These are phyloP conservation scores for Verasper variegatus DNA, from an alignment of 2,113 vertebrate species.

Conservation along the genomic window DNA sequence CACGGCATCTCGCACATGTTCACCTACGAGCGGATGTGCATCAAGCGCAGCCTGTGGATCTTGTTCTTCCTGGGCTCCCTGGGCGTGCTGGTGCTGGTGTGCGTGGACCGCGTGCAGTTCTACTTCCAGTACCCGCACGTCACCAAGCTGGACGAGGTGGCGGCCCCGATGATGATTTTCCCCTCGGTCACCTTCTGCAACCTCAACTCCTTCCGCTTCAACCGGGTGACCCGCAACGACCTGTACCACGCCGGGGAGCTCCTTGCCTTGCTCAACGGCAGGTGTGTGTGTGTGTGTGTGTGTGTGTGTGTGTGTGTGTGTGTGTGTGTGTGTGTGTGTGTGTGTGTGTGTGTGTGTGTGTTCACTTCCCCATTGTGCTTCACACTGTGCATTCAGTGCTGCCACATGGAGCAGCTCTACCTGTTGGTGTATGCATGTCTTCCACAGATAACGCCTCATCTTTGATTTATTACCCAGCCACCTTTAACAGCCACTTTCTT, in stretches of 20 bases:
- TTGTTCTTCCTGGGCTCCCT: slow-evolving; percentile 94
- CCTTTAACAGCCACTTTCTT: background rate
- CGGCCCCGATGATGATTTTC: slow-evolving; percentile 89
- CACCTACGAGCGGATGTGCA: slow-evolving; percentile 92
- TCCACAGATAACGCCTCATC: background rate
- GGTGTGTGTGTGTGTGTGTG: slow-evolving; percentile 79
- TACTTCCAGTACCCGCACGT: slow-evolving; percentile 98
- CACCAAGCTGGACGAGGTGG: slow-evolving; percentile 97
- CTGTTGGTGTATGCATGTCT: slow-evolving; percentile 14
- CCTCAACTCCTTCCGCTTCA: slow-evolving; percentile 98
- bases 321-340: too few relatives aligned
- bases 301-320: too few relatives aligned
- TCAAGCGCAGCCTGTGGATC: slow-evolving; percentile 94
- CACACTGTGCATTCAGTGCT: background rate
- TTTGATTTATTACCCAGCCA: background rate
- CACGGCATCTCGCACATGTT: slow-evolving; percentile 99
- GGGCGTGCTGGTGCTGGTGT: slow-evolving; percentile 90
- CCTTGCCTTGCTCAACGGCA: slow-evolving; percentile 95
- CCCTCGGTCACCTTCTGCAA: slow-evolving; percentile 98
- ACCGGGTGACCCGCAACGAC: slow-evolving; percentile 96
- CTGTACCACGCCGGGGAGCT: slow-evolving; percentile 98
- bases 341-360: slow-evolving; percentile 47
- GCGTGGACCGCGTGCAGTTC: slow-evolving; percentile 94
- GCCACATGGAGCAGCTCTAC: background rate
- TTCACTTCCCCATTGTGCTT: background rate